Base-by-base conservation (phyloP, 1,140 invertebrate genomes). In the Danaus melanippus region DNA sequence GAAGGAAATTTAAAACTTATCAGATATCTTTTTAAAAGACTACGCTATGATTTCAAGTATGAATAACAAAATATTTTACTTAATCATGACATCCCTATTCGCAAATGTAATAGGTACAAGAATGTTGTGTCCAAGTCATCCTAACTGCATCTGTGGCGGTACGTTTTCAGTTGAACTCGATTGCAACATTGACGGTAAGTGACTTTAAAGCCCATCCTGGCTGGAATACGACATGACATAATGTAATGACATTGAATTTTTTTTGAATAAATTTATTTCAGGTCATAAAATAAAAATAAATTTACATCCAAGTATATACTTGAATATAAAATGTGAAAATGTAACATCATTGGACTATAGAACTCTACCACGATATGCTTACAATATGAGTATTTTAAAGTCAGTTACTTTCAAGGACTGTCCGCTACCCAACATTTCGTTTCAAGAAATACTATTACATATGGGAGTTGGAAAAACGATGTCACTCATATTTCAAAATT, bases 111-210 rank as follows among this genome's bases (percentile, higher is more conserved):
- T 84, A 74, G 74, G 66, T 48, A 78, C 76, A 55, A 67, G 60
- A 68, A 61, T 70, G 64, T 71, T 70, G 67, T 86, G 81, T 60
- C 83, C 79, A 60, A 80, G 71, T 76, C 74, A 83, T 65, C 74
- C 79, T 73, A 83, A 86, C 78, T 86, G 83, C 74, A 69, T 82
- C 78, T 86, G 81, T 55, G 78, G 78, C 55, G 79, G 81, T 66
- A 82, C 80, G 64, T 72, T 84, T 58, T 69, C 80, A 46, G 62
- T 84, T 56, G 81, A 86, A 79, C 76, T 86, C 65, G 75, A 83
- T 76, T 86, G 83, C 68, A 82, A 83, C 66, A 79, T 86, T 67
- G 79, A 83, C 61, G 83, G 83, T 86, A 64, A 84, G 83, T 80
- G 63, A 66, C 67, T 75, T 69, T 67, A 66, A 50, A 32, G 32